Evolutionary conservation across 1,140 invertebrate species (phyloP), one percentile per base, ranked within the genome.

Genomic region (Tyrophagus putrescentiae): DNA sequence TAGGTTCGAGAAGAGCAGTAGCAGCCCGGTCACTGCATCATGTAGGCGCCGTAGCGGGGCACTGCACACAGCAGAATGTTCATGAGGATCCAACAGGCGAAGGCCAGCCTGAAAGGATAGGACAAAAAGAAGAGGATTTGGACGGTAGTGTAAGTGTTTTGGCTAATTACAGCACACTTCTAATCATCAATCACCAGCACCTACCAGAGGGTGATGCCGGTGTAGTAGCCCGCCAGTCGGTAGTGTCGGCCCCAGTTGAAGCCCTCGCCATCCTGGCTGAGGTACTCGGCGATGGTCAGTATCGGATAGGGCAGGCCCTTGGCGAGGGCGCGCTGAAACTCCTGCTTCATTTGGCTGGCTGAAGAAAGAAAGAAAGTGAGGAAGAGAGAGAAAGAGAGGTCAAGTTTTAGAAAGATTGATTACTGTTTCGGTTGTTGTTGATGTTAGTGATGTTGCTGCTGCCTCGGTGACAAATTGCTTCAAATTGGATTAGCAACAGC

Each of bases 201-300:
- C 76, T 76, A 92, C 91, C 90, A 96, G 33, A 97, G 74, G 70
- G 92, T 77, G 45, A 94, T 88, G 39, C 83, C 80, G 2, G 87
- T 82, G 69, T 88, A 97, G 72, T 96, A 95, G 0, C 93, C 94
- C 21, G 92, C 93, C 18, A 85, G 81, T 42, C 93, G 75, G 71
- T 98, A 98, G 66, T 85, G 83, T 9, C 87, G 82, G 11, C 93
- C 93, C 92, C 92, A 98, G 23, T 85, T 84, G 68, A 98, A 93
- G 7, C 93, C 93, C 71, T 96, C 94, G 64, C 91, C 86, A 59
- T 94, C 90, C 33, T 92, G 77, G 44, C 85, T 91, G 66, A 98
- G 89, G 71, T 97, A 95, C 71, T 98, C 94, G 4, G 91, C 89
- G 16, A 96, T 83, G 0, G 91, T 94, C 7, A 98, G 76, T 57